Base-by-base conservation (phyloP, 2,888 invertebrate genomes). In the Congeria kusceri region DNA sequence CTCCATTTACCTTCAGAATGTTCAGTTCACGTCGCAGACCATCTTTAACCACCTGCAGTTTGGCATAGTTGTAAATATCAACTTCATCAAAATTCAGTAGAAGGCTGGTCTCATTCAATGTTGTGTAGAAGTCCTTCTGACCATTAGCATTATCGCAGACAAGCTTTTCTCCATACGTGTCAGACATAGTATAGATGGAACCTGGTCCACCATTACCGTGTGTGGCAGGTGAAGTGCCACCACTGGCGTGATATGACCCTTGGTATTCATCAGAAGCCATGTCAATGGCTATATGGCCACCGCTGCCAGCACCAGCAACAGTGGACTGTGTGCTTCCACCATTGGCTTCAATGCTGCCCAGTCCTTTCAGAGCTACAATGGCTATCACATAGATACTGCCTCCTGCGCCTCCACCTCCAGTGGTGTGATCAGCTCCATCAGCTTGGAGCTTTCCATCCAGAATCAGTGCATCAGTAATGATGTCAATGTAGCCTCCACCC, bases 381-480 rank as follows among this genome's bases (percentile, higher is more conserved):
- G 84, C 79, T 0, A 61, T 61, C 2, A 89, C 80, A 59, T 84
- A 87, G 9, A 90, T 81, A 75, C 90, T 89, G 3, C 90, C 90
- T 13, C 90, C 90, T 74, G 88, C 87, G 9, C 88, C 89, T n/a
- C 86, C 89, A 28, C 86, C 87, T 57, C 84, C 85, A n/a, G 49
- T 64, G 0, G 69, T 47, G 3, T 80, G 82, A 9, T 69, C 80
- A 5, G 57, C 80, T 7, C 89, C 90, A 62, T 82, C 81, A 23
- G 88, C 88, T 25, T 66, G 63, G n/a, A 90, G 70, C 1, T 82
- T 80, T n/a, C 90, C 90, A 80, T 89, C 87, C 5, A 90, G 64
- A 1, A 78, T 53, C 15, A 90, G 59, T n/a, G 84, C 80, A 61
- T 85, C 85, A 0, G 82, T 78, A 13, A 59, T 44, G 3, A 90